A percentile compares a stretch with the other conserved stretches of the same genome.
Conservation (phyloP, 2,888 invertebrate species). For the Xylocampa areola region DNA sequence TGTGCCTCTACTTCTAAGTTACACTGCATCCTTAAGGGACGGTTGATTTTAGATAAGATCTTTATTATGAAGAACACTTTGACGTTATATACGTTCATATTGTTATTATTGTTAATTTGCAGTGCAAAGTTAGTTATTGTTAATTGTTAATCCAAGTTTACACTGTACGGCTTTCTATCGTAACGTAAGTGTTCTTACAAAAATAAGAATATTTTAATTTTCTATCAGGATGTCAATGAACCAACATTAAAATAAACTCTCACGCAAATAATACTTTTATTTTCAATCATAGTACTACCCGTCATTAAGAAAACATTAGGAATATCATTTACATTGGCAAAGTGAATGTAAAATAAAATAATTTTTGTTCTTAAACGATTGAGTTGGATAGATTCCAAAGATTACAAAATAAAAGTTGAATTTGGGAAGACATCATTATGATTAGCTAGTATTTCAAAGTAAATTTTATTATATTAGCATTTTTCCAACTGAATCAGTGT, state of each 20-base stretch:
- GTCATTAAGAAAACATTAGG: slow-evolving; percentile 56
- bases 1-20: too few species aligned
- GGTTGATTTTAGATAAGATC: too few species aligned
- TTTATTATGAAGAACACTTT: too few species aligned
- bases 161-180: too few species aligned
- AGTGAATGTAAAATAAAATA: slow-evolving; percentile 54
- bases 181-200: slow-evolving; percentile 9
- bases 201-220: too few species aligned
- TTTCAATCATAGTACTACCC: slow-evolving; percentile 20
- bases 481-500: slow-evolving; percentile 38
- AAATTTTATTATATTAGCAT: slow-evolving; percentile 20
- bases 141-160: too few species aligned
- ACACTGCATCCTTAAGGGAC: too few species aligned
- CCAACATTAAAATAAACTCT: slow-evolving; percentile 43
- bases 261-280: slow-evolving; percentile 36
- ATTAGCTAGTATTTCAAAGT: slow-evolving; percentile 24
- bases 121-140: too few species aligned
- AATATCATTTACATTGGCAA: slow-evolving; percentile 46
- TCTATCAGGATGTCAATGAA: slow-evolving; percentile 47
- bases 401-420: slow-evolving; percentile 38
- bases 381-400: slow-evolving; percentile 50
- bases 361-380: slow-evolving; percentile 30
- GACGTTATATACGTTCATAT: too few species aligned
- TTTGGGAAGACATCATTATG: slow-evolving; percentile 28
- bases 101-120: too few species aligned